A percentile compares a stretch with the other conserved stretches of the same genome.
Conservation (phyloP, 2,888 invertebrate genomes). For the Phasia obesa region DNA sequence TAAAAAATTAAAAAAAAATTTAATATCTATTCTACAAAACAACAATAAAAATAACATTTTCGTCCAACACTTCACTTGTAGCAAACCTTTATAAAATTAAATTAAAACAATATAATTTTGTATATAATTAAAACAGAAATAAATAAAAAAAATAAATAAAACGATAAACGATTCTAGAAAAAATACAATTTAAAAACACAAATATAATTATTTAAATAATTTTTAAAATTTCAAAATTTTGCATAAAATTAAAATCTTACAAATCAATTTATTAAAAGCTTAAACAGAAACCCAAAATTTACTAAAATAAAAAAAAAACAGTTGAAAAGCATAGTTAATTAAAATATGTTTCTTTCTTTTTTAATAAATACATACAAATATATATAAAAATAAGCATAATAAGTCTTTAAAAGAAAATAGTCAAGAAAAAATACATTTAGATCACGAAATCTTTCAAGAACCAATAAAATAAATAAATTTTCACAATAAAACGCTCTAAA, state of each 20-base stretch:
- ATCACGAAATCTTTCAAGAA: conserved; percentile 68
- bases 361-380: conserved; percentile 34
- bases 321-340: conserved; percentile 43
- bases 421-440: conserved; percentile 12
- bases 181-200: neutral
- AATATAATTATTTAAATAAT: conserved; percentile 5
- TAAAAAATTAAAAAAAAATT: conserved; percentile 9
- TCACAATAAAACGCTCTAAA: conserved; percentile 69
- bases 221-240: conserved; percentile 11
- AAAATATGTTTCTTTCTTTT: conserved; percentile 34
- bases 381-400: conserved; percentile 27
- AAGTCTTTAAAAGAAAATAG: conserved; percentile 26
- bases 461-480: conserved; percentile 68
- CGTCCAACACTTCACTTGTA: conserved; percentile 57
- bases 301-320: neutral
- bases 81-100: conserved; percentile 19
- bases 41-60: conserved; percentile 34
- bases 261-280: conserved; percentile 39
- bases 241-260: conserved; percentile 21
- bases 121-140: conserved; percentile 40
- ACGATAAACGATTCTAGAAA: neutral
- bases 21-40: conserved; percentile 13
- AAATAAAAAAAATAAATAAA: conserved; percentile 6
- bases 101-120: conserved; percentile 17
- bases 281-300: conserved; percentile 8